Conservation (phyloP, 2,888 invertebrate genomes). For the Chaitophorus viminalis region DNA sequence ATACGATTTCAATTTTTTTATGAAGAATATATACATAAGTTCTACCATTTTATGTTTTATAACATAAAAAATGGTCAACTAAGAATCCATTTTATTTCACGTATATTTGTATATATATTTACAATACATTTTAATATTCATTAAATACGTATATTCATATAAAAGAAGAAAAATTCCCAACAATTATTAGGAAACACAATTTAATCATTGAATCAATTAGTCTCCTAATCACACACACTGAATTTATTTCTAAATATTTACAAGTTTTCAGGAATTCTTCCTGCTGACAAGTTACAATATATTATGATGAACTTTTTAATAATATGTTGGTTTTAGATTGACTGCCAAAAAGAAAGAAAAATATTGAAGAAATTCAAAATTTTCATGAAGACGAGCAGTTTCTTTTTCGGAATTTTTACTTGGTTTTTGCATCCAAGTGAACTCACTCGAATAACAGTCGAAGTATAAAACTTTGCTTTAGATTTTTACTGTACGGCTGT, state of each 20-base stretch:
- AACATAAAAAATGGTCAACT: too few species aligned
- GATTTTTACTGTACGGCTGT: conserved; percentile 31
- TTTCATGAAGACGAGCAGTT: background rate
- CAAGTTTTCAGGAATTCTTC: background rate
- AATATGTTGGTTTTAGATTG: background rate
- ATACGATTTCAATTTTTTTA: too few species aligned
- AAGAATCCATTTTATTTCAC: too few species aligned
- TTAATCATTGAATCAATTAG: background rate
- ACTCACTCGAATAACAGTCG: conserved; percentile 45
- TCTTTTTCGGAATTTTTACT: conserved; percentile 17
- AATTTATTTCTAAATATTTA: background rate
- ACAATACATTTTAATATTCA: too few species aligned
- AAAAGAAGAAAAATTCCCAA: too few species aligned
- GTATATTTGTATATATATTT: too few species aligned
- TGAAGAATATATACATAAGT: too few species aligned
- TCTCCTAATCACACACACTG: background rate
- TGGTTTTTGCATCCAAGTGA: conserved; percentile 30
- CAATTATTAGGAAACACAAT: too few species aligned
- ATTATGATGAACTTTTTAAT: background rate
- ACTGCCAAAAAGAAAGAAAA: background rate
- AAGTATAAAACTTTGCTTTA: conserved; percentile 50
- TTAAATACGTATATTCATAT: too few species aligned
- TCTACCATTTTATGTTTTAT: too few species aligned
- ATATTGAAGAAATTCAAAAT: conserved; percentile 18
- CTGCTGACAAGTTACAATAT: too few species aligned